Percentiles rank a stretch among this genome's conserved stretches.
These are phyloP conservation scores for Hypotaenidia okinawae DNA, from an alignment of 2,797 vertebrate species.

Conservation along the genomic window DNA sequence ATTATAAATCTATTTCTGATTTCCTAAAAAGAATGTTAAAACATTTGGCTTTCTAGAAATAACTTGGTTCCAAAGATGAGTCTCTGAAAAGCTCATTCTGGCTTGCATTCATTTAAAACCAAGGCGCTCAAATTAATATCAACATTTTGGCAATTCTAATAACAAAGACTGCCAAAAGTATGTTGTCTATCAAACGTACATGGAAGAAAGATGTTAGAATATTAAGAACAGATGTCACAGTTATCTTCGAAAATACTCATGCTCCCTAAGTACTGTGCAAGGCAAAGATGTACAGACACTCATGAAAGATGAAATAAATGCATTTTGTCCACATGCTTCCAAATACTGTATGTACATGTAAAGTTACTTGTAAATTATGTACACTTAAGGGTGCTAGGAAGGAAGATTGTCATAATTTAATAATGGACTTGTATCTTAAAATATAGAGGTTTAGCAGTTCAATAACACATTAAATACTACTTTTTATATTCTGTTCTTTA, in stretches of 20 bases:
- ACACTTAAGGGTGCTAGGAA: slow-evolving; percentile 36
- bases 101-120: slow-evolving; percentile 58
- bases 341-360: not conserved
- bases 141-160: slow-evolving; percentile 77
- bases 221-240: slow-evolving; percentile 81
- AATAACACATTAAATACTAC: slow-evolving; percentile 52
- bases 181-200: slow-evolving; percentile 78
- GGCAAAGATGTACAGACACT: slow-evolving; percentile 51
- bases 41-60: slow-evolving; percentile 64
- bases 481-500: slow-evolving; percentile 28
- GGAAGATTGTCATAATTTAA: slow-evolving; percentile 15
- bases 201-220: slow-evolving; percentile 74
- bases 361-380: slow-evolving; percentile 47
- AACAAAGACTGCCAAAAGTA: slow-evolving; percentile 78
- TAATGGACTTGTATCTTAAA: slow-evolving; percentile 21
- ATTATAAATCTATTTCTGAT: slow-evolving; percentile 66
- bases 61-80: slow-evolving; percentile 60
- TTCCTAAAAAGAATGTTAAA: slow-evolving; percentile 64
- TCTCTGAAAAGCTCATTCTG: slow-evolving; percentile 63
- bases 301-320: slow-evolving; percentile 33
- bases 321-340: slow-evolving; percentile 16
- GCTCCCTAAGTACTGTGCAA: slow-evolving; percentile 36
- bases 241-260: slow-evolving; percentile 62
- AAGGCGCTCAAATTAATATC: slow-evolving; percentile 74
- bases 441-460: slow-evolving; percentile 32